Conservation (phyloP, 2,888 invertebrate genomes). For the Diadromus collaris region DNA sequence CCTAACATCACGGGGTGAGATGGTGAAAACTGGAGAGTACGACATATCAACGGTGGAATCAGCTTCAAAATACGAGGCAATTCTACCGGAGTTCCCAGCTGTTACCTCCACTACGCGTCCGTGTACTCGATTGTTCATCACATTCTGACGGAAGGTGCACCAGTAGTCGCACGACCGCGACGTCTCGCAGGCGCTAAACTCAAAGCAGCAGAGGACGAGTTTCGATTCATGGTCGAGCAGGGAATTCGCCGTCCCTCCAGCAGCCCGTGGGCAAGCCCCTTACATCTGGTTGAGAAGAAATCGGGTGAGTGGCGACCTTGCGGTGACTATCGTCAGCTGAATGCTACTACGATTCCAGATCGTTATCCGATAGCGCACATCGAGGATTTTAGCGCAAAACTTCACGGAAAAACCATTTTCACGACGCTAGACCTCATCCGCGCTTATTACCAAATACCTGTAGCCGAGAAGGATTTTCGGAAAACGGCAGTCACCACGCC, state of each 20-base stretch:
- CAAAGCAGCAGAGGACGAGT: conserved; percentile 69
- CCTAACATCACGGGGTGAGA: conserved; percentile 7
- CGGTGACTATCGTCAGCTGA: conserved; percentile 68
- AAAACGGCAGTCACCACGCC: conserved; percentile 58
- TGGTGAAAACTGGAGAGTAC: conserved; percentile 5
- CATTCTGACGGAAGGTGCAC: conserved; percentile 65
- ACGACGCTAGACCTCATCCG: conserved; percentile 34
- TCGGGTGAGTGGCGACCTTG: conserved; percentile 56
- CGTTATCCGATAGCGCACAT: conserved; percentile 69
- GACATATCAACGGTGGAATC: not conserved
- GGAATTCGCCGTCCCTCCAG: conserved; percentile 77
- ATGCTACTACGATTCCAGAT: conserved; percentile 68
- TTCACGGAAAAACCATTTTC: conserved; percentile 62
- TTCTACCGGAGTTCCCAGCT: not conserved
- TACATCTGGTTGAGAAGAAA: conserved; percentile 70
- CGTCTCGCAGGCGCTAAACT: conserved; percentile 72
- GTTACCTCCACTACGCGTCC: not conserved
- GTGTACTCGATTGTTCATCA: conserved; percentile 55
- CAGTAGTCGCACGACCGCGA: conserved; percentile 44
- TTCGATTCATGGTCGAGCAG: conserved; percentile 69
- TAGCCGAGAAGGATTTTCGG: conserved; percentile 41
- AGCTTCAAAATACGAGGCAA: not conserved
- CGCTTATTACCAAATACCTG: conserved; percentile 50
- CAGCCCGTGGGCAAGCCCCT: conserved; percentile 76
- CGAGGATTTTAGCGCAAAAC: conserved; percentile 63